Conservation (phyloP, 1,140 invertebrate species). For the Panulirus ornatus region DNA sequence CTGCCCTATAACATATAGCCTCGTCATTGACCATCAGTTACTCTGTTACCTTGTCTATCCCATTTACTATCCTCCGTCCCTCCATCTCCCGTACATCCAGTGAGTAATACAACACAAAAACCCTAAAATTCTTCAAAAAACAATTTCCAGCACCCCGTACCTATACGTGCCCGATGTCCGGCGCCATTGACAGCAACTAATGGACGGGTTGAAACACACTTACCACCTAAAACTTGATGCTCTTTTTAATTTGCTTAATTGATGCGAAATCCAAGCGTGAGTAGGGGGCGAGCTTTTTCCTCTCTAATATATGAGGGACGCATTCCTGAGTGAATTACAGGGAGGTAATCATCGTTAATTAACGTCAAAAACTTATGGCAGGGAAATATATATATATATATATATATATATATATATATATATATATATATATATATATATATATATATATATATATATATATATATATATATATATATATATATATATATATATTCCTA, state of each 20-base stretch:
- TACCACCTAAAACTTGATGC: slow-evolving; percentile 35
- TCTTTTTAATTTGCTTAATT: slow-evolving; percentile 37
- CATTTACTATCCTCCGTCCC: slow-evolving; percentile 7
- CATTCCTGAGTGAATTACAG: neutral
- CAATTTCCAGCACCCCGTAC: slow-evolving; percentile 15
- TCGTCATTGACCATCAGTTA: too few species aligned
- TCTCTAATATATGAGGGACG: neutral
- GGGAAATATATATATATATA: too few species aligned
- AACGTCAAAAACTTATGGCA: too few species aligned
- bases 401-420: too few species aligned
- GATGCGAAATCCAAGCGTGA: slow-evolving; percentile 11
- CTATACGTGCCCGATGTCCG: slow-evolving; percentile 19
- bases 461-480: too few species aligned
- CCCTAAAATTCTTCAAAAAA: slow-evolving; percentile 57
- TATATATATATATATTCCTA: too few species aligned
- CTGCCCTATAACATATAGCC: too few species aligned
- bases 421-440: too few species aligned
- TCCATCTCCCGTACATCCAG: neutral
- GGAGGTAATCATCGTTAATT: too few species aligned
- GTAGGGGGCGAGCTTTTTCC: neutral
- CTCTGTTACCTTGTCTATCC: neutral
- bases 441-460: too few species aligned
- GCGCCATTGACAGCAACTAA: slow-evolving; percentile 53
- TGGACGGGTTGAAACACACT: slow-evolving; percentile 45
- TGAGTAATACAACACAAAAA: slow-evolving; percentile 32